Conservation (phyloP, 2,113 vertebrate genomes). For the Onychostoma macrolepis region DNA sequence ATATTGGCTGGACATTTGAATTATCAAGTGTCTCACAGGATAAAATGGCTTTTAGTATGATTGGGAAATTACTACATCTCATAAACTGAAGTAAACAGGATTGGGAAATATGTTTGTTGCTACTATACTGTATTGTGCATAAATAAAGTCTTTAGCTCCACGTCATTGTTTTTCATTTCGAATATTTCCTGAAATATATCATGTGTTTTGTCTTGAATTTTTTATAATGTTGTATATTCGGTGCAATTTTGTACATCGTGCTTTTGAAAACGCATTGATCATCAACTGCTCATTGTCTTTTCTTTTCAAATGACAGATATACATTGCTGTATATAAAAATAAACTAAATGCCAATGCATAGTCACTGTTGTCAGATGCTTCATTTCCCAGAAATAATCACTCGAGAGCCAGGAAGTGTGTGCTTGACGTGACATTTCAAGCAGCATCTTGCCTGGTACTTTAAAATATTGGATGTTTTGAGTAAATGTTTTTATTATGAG, state of each 20-base stretch:
- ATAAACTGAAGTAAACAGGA: neutral
- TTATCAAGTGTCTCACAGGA: neutral
- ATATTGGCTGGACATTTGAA: neutral
- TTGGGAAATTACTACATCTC: neutral
- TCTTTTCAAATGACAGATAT: conserved; percentile 54
- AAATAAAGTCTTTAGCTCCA: conserved; percentile 51
- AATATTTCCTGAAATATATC: conserved; percentile 22
- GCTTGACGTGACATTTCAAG: neutral
- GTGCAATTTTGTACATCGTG: conserved; percentile 76
- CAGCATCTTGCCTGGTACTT: neutral
- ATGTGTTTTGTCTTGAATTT: conserved; percentile 50
- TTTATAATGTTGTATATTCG: conserved; percentile 64
- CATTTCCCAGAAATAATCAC: neutral
- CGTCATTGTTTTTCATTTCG: conserved; percentile 55
- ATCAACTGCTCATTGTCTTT: conserved; percentile 55
- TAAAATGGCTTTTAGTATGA: neutral
- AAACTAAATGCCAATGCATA: conserved; percentile 72
- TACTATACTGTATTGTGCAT: conserved; percentile 31
- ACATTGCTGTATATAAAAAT: conserved; percentile 59
- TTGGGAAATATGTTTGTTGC: conserved; percentile 18
- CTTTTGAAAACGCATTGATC: conserved; percentile 70
- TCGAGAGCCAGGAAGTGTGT: neutral
- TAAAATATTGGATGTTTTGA: neutral
- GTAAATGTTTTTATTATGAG: neutral
- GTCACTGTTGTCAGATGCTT: neutral